Evolutionary conservation across 2,797 vertebrate species (phyloP), one percentile per base, ranked within the genome.

Genomic region (Podarcis lilfordi): DNA sequence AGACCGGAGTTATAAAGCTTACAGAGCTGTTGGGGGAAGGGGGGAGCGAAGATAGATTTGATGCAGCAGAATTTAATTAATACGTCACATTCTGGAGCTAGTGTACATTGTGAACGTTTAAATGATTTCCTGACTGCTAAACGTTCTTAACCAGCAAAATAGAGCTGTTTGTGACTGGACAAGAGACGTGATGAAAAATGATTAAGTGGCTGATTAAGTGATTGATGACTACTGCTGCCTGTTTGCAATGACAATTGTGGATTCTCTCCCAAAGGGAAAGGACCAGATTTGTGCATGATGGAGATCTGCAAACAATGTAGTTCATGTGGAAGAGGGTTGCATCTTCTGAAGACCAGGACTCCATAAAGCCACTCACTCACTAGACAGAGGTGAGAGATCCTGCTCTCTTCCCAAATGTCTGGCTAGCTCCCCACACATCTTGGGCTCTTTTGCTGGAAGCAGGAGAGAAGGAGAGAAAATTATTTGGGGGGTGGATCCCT

Each of bases 61-160:
- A 64, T 86, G 89, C 84, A 90, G 83, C 37, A 61, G 10, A 85
- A 81, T 9, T 40, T 59, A 82, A 89, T 94, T 91, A 93, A 89
- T 89, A 91, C 86, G 86, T 93, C 55, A 89, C 35, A 80, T 86
- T 79, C 80, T 81, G 84, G 85, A 89, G 25, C 79, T 71, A 86
- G 72, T 81, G 77, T 81, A 80, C 90, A 74, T 88, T 77, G 55
- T 89, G 91, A 91, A 90, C 50, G 59, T 45, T 91, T 89, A 91
- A 92, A 93, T 90, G 82, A 89, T 88, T 85, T 93, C 89, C 85
- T 92, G 92, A 86, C 83, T 76, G 74, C 87, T 25, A 35, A 89
- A 85, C 0, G 43, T 40, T 88, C 89, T 40, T 21, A 10, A 50
- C 0, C 37, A 84, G 88, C 88, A 88, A 89, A 92, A 40, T 25